A percentile compares a stretch with the other conserved stretches of the same genome.
Conservation (phyloP, 2,113 vertebrate species). For the Heloderma charlesbogerti region DNA sequence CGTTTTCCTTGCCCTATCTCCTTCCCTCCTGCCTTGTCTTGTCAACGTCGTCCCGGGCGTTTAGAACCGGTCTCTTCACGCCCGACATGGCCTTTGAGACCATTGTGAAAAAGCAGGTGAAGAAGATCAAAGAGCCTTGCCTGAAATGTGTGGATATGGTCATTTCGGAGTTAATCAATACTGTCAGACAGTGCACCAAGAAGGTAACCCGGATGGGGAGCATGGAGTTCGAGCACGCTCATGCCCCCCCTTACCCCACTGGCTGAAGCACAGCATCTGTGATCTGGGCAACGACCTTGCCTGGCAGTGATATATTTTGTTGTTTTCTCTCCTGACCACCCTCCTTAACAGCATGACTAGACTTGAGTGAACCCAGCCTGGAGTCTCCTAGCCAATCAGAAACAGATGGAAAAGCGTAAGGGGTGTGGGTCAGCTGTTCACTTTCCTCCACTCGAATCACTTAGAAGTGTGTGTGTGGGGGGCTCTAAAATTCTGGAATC, state of each 20-base stretch:
- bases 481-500: neutral
- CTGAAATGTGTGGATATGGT: slow-evolving; percentile 99
- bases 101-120: slow-evolving; percentile 99
- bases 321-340: slow-evolving; percentile 54
- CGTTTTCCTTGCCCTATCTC: slow-evolving; percentile 76
- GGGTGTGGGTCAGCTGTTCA: fast-evolving
- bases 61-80: slow-evolving; percentile 99
- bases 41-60: slow-evolving; percentile 70
- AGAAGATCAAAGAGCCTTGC: slow-evolving; percentile 99
- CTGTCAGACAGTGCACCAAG: slow-evolving; percentile 99
- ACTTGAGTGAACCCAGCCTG: slow-evolving; percentile 68
- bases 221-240: slow-evolving; percentile 66
- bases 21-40: slow-evolving; percentile 70
- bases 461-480: too few species aligned
- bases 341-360: slow-evolving; percentile 79
- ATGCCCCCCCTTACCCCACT: slow-evolving; percentile 42
- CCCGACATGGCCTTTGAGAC: slow-evolving; percentile 99
- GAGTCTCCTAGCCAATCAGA: slow-evolving; percentile 58
- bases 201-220: slow-evolving; percentile 82
- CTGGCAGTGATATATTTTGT: slow-evolving; percentile 71
- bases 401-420: slow-evolving; percentile 16
- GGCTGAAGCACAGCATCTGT: slow-evolving; percentile 66
- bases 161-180: slow-evolving; percentile 99
- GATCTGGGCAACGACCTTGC: slow-evolving; percentile 64
- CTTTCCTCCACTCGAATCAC: neutral